phyloP scores from a whole-genome alignment of 2,888 invertebrate species.

The Pseudolycoriella hygida region DNA sequence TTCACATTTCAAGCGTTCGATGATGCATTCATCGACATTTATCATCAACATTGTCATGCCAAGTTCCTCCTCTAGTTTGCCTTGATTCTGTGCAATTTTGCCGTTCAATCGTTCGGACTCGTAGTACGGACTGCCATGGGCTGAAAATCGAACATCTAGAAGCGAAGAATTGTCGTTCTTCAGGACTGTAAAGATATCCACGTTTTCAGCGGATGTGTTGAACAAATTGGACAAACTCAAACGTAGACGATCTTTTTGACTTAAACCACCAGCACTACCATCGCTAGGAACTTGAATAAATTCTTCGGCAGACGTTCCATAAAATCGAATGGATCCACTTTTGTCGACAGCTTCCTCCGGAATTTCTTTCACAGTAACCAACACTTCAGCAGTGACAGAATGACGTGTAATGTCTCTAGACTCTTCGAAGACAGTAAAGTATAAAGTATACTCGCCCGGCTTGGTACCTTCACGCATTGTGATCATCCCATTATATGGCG shows the following conservation, averaged over 20 bases:
- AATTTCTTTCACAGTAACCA: conserved; percentile 71
- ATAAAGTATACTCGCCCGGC: conserved; percentile 55
- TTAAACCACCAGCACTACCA: conserved; percentile 18
- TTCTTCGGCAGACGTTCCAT: conserved; percentile 66
- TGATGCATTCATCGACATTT: conserved; percentile 77
- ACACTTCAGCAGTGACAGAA: conserved; percentile 66
- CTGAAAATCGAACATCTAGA: conserved; percentile 78
- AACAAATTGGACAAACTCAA: conserved; percentile 47
- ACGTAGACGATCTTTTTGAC: conserved; percentile 29
- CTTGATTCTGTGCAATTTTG: conserved; percentile 53
- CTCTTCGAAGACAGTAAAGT: conserved; percentile 58
- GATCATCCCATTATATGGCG: conserved; percentile 67
- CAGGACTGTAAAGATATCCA: conserved; percentile 87
- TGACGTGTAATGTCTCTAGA: conserved; percentile 40
- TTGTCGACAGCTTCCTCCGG: conserved; percentile 83
- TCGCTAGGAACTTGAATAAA: conserved; percentile 44
- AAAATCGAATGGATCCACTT: conserved; percentile 79
- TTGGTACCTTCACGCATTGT: conserved; percentile 63
- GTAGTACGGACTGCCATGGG: conserved; percentile 88
- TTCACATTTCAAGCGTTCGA: conserved; percentile 53
- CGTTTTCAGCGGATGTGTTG: conserved; percentile 61
- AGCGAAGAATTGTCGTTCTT: conserved; percentile 41
- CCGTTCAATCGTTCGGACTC: conserved; percentile 75
- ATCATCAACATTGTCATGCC: conserved; percentile 66
- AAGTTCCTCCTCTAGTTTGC: conserved; percentile 51